phyloP scores from a whole-genome alignment of 1,140 invertebrate genomes.

The Teleogryllus occipitalis region DNA sequence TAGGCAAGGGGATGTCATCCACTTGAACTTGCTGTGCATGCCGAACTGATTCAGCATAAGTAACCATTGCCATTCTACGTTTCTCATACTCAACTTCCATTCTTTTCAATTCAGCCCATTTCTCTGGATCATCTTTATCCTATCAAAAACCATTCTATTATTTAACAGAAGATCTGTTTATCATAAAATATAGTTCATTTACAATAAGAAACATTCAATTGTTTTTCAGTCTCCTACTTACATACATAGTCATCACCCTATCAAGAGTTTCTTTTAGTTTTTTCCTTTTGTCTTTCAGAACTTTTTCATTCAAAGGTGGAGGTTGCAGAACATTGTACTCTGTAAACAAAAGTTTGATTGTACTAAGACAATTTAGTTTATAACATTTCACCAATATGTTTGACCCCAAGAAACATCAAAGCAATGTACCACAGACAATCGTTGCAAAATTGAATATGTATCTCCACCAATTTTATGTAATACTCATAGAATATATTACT shows the following conservation, averaged over 20 bases:
- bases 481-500: too few relatives aligned
- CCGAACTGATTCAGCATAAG: conserved; percentile 90
- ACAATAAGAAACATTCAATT: too few relatives aligned
- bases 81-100: conserved; percentile 91
- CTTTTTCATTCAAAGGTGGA: conserved; percentile 91
- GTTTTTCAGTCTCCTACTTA: conserved; percentile 49
- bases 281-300: conserved; percentile 91
- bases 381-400: too few relatives aligned
- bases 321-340: conserved; percentile 92
- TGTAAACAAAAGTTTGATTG: conserved; percentile 39
- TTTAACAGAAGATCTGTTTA: too few relatives aligned
- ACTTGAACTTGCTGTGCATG: conserved; percentile 91
- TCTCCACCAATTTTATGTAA: too few relatives aligned
- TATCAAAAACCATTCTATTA: conserved; percentile 36
- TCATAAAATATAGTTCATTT: too few relatives aligned
- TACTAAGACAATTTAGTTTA: neutral
- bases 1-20: conserved; percentile 93
- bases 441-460: too few relatives aligned
- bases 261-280: conserved; percentile 93
- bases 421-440: too few relatives aligned
- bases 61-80: conserved; percentile 71
- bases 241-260: conserved; percentile 89
- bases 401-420: too few relatives aligned
- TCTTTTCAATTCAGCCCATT: conserved; percentile 82
- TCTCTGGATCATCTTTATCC: conserved; percentile 94